Evolutionary conservation across 2,888 invertebrate genomes (phyloP).

Genomic region (Xestia sexstrigata): DNA sequence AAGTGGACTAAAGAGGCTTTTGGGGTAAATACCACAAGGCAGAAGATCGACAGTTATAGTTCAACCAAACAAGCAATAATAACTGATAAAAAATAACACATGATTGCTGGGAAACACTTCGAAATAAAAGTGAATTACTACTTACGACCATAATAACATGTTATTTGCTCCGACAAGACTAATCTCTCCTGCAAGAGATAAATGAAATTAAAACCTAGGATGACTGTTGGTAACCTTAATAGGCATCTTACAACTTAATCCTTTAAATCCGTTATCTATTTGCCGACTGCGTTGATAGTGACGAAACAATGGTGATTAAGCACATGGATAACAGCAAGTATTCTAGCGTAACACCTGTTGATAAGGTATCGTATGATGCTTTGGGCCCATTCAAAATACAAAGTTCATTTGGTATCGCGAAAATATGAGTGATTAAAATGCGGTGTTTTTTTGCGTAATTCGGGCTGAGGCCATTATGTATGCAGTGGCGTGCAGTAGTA

Average conservation of each 20-base stretch:
- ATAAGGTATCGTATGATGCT: slow-evolving; percentile 52
- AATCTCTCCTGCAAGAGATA: slow-evolving; percentile 27
- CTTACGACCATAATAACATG: slow-evolving; percentile 5
- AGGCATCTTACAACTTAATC: slow-evolving; percentile 49
- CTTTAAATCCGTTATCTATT: slow-evolving; percentile 52
- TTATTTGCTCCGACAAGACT: slow-evolving; percentile 22
- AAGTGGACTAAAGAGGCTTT: not conserved
- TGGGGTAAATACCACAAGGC: not conserved
- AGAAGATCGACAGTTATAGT: not conserved
- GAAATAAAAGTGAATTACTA: slow-evolving; percentile 28
- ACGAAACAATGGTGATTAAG: slow-evolving; percentile 45
- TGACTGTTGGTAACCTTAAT: slow-evolving; percentile 43
- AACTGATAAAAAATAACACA: not conserved
- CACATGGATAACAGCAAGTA: slow-evolving; percentile 37
- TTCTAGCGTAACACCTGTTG: slow-evolving; percentile 40
- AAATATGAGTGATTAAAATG: not conserved
- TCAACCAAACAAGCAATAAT: not conserved
- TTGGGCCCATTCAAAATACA: slow-evolving; percentile 29
- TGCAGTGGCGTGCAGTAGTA: too few species aligned
- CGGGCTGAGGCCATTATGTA: not conserved
- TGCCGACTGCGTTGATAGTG: slow-evolving; percentile 40
- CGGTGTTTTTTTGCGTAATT: not conserved
- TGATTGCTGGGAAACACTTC: slow-evolving; percentile 11
- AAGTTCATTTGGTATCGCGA: slow-evolving; percentile 8
- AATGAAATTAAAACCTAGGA: slow-evolving; percentile 14